Evolutionary conservation across 2,888 invertebrate species (phyloP).

Genomic region (Pseudoips prasinana): DNA sequence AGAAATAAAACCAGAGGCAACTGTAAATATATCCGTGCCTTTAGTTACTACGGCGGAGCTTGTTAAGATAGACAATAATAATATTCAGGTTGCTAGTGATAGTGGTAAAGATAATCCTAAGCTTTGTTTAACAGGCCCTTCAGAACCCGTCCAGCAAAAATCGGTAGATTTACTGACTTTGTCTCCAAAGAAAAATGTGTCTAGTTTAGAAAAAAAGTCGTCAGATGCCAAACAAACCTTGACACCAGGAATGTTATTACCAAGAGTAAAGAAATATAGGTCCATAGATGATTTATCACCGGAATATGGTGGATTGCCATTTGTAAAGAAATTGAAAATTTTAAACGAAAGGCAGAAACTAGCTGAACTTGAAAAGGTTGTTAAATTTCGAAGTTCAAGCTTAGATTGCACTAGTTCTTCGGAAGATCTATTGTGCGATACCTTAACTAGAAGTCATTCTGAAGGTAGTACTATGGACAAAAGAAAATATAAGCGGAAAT

Average conservation of each 20-base stretch:
- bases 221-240: slow-evolving; percentile 43
- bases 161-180: slow-evolving; percentile 68
- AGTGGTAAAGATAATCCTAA: slow-evolving; percentile 66
- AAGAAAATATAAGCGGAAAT: slow-evolving; percentile 72
- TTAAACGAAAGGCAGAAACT: slow-evolving; percentile 93
- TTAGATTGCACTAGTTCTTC: slow-evolving; percentile 86
- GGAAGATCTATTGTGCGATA: slow-evolving; percentile 80
- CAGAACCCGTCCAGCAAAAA: slow-evolving; percentile 73
- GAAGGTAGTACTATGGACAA: slow-evolving; percentile 90
- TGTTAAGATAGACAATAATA: slow-evolving; percentile 77
- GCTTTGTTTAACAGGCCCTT: slow-evolving; percentile 67
- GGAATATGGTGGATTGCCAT: slow-evolving; percentile 92
- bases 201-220: slow-evolving; percentile 36
- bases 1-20: slow-evolving; percentile 41
- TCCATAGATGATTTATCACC: slow-evolving; percentile 94
- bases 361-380: slow-evolving; percentile 89
- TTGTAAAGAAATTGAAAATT: slow-evolving; percentile 94
- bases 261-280: slow-evolving; percentile 85
- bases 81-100: slow-evolving; percentile 59
- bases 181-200: slow-evolving; percentile 57
- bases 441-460: slow-evolving; percentile 88
- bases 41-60: slow-evolving; percentile 71
- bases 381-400: slow-evolving; percentile 90
- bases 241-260: slow-evolving; percentile 53
- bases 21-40: slow-evolving; percentile 63